Evolutionary conservation across 2,797 vertebrate genomes (phyloP).

Genomic region (Masticophis lateralis): DNA sequence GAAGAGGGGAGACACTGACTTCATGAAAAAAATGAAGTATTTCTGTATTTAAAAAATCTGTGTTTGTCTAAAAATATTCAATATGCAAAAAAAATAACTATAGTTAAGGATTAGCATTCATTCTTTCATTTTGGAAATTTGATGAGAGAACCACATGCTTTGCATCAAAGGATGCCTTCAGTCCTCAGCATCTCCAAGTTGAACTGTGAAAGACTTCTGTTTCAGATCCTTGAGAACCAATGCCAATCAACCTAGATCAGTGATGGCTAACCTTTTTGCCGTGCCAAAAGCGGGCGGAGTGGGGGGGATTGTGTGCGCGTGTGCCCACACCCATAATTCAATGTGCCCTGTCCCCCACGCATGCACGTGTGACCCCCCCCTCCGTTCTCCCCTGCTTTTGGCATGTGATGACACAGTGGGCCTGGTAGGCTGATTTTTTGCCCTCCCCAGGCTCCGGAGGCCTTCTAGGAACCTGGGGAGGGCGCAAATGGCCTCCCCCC

Average conservation of each 20-base stretch:
- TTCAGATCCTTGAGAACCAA: background rate
- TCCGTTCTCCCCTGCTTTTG: too few relatives aligned
- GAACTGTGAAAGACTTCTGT: background rate
- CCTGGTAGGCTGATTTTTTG: too few relatives aligned
- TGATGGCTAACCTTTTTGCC: too few relatives aligned
- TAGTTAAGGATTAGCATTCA: background rate
- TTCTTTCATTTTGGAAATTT: background rate
- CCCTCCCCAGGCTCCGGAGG: too few relatives aligned
- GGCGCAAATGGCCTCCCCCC: too few relatives aligned
- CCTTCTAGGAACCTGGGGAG: too few relatives aligned
- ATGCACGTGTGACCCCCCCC: too few relatives aligned
- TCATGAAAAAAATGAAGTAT: background rate
- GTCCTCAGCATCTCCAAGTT: background rate
- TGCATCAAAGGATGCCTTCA: background rate
- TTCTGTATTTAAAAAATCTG: background rate
- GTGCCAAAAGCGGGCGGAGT: too few relatives aligned
- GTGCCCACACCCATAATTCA: too few relatives aligned
- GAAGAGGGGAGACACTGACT: background rate
- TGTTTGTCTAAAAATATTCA: background rate
- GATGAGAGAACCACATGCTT: background rate
- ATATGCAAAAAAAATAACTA: background rate
- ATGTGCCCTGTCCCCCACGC: too few relatives aligned
- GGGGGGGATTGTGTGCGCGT: too few relatives aligned
- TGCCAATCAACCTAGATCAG: background rate
- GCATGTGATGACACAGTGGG: too few relatives aligned